Evolutionary conservation across 2,113 vertebrate genomes (phyloP).

Genomic region (Apodemus speciosus): DNA sequence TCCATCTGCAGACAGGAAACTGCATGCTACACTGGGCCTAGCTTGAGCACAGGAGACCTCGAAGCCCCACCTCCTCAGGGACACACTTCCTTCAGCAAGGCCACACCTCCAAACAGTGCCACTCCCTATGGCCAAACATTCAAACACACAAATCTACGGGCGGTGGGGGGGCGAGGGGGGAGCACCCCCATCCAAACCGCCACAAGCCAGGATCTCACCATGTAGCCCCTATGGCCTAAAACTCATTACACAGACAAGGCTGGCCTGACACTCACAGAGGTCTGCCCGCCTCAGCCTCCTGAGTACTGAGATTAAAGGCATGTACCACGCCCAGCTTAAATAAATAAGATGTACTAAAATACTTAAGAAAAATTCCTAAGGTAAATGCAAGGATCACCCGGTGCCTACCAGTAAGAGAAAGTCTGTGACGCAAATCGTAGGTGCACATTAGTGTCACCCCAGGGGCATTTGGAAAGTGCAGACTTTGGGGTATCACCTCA

Average conservation of each 20-base stretch:
- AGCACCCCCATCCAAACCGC: too few species aligned
- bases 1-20: too few species aligned
- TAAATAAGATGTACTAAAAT: background rate
- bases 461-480: background rate
- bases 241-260: background rate
- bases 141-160: too few species aligned
- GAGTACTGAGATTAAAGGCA: background rate
- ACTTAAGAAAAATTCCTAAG: constrained; percentile 36
- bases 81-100: too few species aligned
- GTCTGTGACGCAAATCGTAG: background rate
- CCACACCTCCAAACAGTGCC: too few species aligned
- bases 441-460: background rate
- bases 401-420: background rate
- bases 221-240: background rate
- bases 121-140: too few species aligned
- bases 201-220: background rate
- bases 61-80: too few species aligned
- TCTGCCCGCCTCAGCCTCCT: background rate
- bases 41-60: too few species aligned
- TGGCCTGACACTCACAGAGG: background rate
- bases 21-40: too few species aligned
- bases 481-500: background rate
- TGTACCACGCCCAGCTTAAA: background rate
- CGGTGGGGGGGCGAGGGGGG: too few species aligned
- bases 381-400: background rate